Evolutionary conservation across 1,140 invertebrate genomes (phyloP), one percentile per base, ranked within the genome.

Genomic region (Atta texana): DNA sequence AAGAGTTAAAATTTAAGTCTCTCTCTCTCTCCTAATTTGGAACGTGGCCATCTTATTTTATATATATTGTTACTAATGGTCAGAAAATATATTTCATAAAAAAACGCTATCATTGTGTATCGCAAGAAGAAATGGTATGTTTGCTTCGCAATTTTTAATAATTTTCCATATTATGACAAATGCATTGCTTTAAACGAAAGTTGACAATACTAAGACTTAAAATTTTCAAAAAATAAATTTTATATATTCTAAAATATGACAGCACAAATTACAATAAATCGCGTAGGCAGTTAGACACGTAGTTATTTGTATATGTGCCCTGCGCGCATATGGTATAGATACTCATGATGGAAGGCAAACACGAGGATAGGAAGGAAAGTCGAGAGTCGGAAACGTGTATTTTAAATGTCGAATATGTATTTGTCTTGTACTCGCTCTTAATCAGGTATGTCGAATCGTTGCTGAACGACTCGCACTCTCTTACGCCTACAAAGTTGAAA

Each of bases 341-440:
- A 75, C 31, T 21, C 53, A 4, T 34, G 76, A 31, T 31, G 51
- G n/a, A 51, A 78, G 21, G n/a, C 16, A 28, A 49, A 75, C 72
- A 57, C 2, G 8, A 51, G 66, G 12, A 51, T 69, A 69, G 59
- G 39, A 61, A 76, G 16, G 55, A 64, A 77, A 77, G 72, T 75
- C 34, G 21, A 77, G 57, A 64, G 61, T 66, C 39, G 44, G 44
- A 34, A 55, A 55, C 1, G 31, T 21, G 18, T 0, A 55, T 71
- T 69, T 81, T 57, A 69, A 81, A 81, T 69, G n/a, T 78, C 39
- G 55, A 3, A 39, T 28, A 49, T 44, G 44, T 74, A 75, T 81
- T 81, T 81, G 51, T 55, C 49, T 69, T 81, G 64, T 61, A 81
- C 77, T 69, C 77, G 28, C 66, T n/a, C 64, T 6, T 81, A 39